These are phyloP conservation scores for Oryzias sinensis DNA, from an alignment of 2,797 vertebrate genomes.

Conservation along the genomic window DNA sequence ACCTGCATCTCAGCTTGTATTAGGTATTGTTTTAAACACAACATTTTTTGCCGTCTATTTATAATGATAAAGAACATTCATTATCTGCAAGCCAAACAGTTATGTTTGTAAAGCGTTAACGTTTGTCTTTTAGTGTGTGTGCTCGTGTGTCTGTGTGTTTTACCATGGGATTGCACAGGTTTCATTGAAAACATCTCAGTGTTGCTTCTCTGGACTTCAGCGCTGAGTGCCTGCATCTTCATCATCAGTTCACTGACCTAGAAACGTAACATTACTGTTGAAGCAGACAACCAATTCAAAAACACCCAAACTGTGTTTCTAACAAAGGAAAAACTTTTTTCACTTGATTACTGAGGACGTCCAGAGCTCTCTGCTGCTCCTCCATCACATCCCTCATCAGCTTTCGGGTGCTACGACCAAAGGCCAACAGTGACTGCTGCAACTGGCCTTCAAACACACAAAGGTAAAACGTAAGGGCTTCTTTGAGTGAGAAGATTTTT, in stretches of 20 bases:
- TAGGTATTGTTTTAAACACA: too few species aligned
- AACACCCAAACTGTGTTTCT: neutral
- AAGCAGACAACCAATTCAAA: too few species aligned
- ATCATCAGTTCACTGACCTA: slow-evolving; percentile 86
- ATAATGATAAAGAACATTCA: too few species aligned
- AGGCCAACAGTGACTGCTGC: slow-evolving; percentile 85
- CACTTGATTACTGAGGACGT: slow-evolving; percentile 88
- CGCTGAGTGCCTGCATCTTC: slow-evolving; percentile 84
- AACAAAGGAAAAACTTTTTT: neutral
- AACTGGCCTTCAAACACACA: slow-evolving; percentile 80
- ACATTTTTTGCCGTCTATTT: too few species aligned
- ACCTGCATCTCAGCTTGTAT: too few species aligned
- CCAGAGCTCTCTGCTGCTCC: slow-evolving; percentile 87
- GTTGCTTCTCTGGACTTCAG: slow-evolving; percentile 86
- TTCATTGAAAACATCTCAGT: slow-evolving; percentile 83
- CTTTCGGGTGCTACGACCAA: slow-evolving; percentile 87
- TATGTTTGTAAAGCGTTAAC: too few species aligned
- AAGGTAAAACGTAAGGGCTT: neutral
- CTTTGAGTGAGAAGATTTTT: too few species aligned
- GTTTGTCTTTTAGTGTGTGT: neutral
- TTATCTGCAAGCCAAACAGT: too few species aligned
- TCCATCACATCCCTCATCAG: slow-evolving; percentile 89
- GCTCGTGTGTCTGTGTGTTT: slow-evolving; percentile 7
- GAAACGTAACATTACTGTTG: slow-evolving; percentile 22
- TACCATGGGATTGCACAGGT: slow-evolving; percentile 89